These are phyloP conservation scores for Bolinopsis microptera DNA, from an alignment of 37 sponge, comb jelly and placozoan genomes.

Conservation along the genomic window DNA sequence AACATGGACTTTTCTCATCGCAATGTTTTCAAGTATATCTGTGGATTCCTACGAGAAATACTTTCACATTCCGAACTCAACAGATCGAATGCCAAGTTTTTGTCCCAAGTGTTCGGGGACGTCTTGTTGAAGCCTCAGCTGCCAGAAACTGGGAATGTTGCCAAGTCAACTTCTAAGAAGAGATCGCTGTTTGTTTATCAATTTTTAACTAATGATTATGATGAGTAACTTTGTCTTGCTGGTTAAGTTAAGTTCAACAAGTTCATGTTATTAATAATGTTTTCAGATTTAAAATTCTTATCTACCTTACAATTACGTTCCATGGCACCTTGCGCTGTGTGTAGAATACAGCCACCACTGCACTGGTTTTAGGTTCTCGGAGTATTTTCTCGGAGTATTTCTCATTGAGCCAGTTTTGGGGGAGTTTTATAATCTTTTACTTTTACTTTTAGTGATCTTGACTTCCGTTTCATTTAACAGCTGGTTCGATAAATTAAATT, in stretches of 20 bases:
- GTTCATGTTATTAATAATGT: no score
- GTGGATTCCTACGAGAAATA: conserved; percentile 33
- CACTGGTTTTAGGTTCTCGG: no score
- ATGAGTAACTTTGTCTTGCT: background rate
- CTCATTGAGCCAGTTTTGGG: no score
- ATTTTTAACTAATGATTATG: conserved; percentile 38
- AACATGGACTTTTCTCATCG: conserved; percentile 52
- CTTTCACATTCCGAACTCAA: background rate
- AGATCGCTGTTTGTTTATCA: conserved; percentile 39
- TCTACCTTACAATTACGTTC: no score
- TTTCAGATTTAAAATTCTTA: no score
- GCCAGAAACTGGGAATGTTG: background rate
- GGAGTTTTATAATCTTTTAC: no score
- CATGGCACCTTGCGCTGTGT: no score
- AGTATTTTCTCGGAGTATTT: no score
- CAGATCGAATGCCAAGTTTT: background rate
- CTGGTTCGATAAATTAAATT: no score
- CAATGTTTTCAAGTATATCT: conserved; percentile 49
- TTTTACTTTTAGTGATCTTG: no score
- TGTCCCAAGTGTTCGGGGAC: conserved; percentile 58
- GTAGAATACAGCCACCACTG: no score
- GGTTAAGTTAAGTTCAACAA: background rate
- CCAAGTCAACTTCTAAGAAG: conserved; percentile 40
- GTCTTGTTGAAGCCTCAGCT: conserved; percentile 33
- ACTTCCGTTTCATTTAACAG: no score